Percentiles rank a stretch among this genome's conserved stretches.
These are phyloP conservation scores for Micoletzkya japonica DNA, from an alignment of 2,888 invertebrate genomes.

Conservation along the genomic window DNA sequence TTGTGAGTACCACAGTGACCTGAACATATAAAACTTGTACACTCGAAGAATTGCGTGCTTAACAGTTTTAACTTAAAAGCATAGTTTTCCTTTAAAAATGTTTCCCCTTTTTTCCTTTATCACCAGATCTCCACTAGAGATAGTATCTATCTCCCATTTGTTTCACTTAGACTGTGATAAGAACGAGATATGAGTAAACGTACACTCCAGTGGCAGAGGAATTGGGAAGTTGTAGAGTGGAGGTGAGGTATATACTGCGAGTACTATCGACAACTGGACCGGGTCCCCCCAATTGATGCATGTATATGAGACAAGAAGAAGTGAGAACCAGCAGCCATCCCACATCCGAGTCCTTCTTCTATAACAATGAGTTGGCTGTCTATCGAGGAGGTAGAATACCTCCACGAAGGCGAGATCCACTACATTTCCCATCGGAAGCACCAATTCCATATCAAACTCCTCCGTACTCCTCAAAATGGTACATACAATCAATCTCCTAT, in stretches of 20 bases:
- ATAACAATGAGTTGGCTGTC: not conserved
- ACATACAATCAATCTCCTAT: not conserved
- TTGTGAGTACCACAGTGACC: slow-evolving; percentile 38
- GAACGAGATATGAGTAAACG: too few species aligned
- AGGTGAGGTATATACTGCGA: slow-evolving; percentile 13
- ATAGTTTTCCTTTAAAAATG: too few species aligned
- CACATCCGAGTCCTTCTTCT: slow-evolving; percentile 17
- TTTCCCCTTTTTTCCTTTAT: too few species aligned
- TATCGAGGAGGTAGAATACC: not conserved
- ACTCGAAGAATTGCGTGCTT: too few species aligned
- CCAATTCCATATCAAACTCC: slow-evolving; percentile 13
- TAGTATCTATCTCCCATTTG: too few species aligned
- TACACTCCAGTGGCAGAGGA: not conserved
- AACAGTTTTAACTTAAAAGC: too few species aligned
- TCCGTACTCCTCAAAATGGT: not conserved
- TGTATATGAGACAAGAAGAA: slow-evolving; percentile 8
- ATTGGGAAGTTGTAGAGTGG: slow-evolving; percentile 2
- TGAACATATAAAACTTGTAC: too few species aligned
- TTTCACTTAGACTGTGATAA: too few species aligned
- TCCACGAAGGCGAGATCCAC: slow-evolving; percentile 21
- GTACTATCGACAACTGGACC: slow-evolving; percentile 3
- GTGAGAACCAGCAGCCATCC: slow-evolving; percentile 6
- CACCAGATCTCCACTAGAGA: too few species aligned
- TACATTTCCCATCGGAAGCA: slow-evolving; percentile 22
- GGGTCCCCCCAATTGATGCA: slow-evolving; percentile 26